These are phyloP conservation scores for Lacanobia oleracea DNA, from an alignment of 2,888 invertebrate species.

Conservation along the genomic window DNA sequence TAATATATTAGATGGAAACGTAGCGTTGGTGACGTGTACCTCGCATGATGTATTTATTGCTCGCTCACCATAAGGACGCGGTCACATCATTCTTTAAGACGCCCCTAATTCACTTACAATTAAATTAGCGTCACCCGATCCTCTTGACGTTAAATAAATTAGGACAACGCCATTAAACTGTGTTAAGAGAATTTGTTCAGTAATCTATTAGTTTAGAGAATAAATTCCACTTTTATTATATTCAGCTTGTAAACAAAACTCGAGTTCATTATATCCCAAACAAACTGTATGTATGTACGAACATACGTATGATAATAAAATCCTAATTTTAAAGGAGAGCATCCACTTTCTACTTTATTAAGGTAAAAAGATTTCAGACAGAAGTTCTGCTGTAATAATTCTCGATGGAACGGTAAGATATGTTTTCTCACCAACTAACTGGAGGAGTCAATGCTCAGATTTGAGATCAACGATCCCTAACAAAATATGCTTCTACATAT, in stretches of 20 bases:
- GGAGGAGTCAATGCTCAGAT: constrained; percentile 57
- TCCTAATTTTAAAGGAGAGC: constrained; percentile 38
- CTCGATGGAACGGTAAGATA: constrained; percentile 39
- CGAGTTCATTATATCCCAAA: constrained; percentile 33
- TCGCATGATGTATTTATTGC: constrained; percentile 83
- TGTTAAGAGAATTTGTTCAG: constrained; percentile 76
- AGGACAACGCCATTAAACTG: constrained; percentile 81
- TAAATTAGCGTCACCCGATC: constrained; percentile 84
- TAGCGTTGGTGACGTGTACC: constrained; percentile 73
- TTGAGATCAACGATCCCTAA: constrained; percentile 60
- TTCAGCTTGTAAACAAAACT: constrained; percentile 5
- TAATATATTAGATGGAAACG: constrained; percentile 80
- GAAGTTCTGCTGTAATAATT: constrained; percentile 48
- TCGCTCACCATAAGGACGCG: constrained; percentile 69
- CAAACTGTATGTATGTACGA: constrained; percentile 9
- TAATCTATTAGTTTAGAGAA: constrained; percentile 73
- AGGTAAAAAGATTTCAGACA: constrained; percentile 50
- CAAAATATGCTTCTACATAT: constrained; percentile 51
- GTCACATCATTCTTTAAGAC: constrained; percentile 79
- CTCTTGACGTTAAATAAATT: constrained; percentile 84
- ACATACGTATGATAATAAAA: constrained; percentile 35
- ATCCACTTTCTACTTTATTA: constrained; percentile 42
- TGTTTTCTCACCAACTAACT: constrained; percentile 35
- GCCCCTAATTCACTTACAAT: constrained; percentile 84
- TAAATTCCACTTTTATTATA: too few relatives aligned